phyloP scores from a whole-genome alignment of 2,113 vertebrate species.

The Aptenodytes patagonicus region DNA sequence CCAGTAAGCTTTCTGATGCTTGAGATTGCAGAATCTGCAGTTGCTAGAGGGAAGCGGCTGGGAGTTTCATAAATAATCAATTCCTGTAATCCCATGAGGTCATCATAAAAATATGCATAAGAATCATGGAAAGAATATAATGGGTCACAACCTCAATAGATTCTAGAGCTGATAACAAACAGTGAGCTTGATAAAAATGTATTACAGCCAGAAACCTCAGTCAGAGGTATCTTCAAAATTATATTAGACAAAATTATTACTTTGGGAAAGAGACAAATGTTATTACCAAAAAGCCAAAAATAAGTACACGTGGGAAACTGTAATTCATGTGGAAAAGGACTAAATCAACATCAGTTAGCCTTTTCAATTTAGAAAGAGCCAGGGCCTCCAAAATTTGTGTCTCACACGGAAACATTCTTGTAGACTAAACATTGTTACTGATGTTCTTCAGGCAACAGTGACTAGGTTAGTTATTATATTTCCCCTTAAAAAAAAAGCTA shows the following conservation, averaged over 20 bases:
- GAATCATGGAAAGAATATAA: slow-evolving; percentile 1
- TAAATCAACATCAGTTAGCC: not conserved
- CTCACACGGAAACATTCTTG: not conserved
- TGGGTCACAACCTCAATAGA: slow-evolving; percentile 34
- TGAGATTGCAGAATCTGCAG: not conserved
- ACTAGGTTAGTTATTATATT: not conserved
- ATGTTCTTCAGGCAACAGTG: not conserved
- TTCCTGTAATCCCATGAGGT: slow-evolving; percentile 18
- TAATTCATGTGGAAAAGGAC: not conserved
- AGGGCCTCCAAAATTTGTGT: not conserved
- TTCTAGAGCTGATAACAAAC: not conserved
- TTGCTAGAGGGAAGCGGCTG: slow-evolving; percentile 13
- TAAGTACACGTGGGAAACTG: not conserved
- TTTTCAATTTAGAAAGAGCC: not conserved
- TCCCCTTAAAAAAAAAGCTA: not conserved
- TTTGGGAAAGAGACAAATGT: not conserved
- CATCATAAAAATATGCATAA: slow-evolving; percentile 43
- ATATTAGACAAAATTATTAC: not conserved
- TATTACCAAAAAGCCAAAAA: not conserved
- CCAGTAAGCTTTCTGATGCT: not conserved
- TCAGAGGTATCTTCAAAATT: not conserved
- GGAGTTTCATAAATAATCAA: slow-evolving; percentile 57
- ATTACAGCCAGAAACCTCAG: not conserved
- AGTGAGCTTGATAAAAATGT: slow-evolving; percentile 17
- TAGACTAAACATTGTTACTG: not conserved